Evolutionary conservation across 2,797 vertebrate species (phyloP), one percentile per base, ranked within the genome.

Genomic region (Sebastes hopkinsi): DNA sequence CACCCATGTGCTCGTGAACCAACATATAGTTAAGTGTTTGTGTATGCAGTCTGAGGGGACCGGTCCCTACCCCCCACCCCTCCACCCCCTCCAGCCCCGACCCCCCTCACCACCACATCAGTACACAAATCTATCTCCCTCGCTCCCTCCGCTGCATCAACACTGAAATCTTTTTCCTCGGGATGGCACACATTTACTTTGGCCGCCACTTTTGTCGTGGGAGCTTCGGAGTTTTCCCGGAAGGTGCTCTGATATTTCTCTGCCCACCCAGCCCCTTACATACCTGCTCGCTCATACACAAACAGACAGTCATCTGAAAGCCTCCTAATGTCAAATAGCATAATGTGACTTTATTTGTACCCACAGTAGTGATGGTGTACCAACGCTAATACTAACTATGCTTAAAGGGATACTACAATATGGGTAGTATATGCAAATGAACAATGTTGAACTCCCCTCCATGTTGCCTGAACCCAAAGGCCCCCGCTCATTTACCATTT

Each of bases 111-210:
- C 89, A 67, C 81, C 88, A 87, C 83, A 81, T 79, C 56, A 75
- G 77, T 82, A 60, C 82, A 80, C 77, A 79, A 8, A 86, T 73
- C 70, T 46, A 73, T 87, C 83, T 72, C 74, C 67, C 65, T 75
- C 77, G 1, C 29, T 73, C 71, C 62, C 79, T 75, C 58, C 10
- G 59, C 83, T 83, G 74, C 87, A 88, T 77, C 62, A 80, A 89
- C 89, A 91, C 84, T 91, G 68, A 85, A 77, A 82, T 90, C 81
- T 84, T 90, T 86, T 90, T 88, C 82, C 90, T 79, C 81, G 50
- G 73, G 88, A 89, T 72, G 91, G 86, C 87, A 93, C 93, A 94
- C 92, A 85, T 96, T 97, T 96, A 92, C 91, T 95, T 95, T 96
- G 95, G 95, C 95, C 88, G 83, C 80, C 82, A 92, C 92, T 81